Evolutionary conservation across 2,888 invertebrate genomes (phyloP).

Genomic region (Andrena bicolor): DNA sequence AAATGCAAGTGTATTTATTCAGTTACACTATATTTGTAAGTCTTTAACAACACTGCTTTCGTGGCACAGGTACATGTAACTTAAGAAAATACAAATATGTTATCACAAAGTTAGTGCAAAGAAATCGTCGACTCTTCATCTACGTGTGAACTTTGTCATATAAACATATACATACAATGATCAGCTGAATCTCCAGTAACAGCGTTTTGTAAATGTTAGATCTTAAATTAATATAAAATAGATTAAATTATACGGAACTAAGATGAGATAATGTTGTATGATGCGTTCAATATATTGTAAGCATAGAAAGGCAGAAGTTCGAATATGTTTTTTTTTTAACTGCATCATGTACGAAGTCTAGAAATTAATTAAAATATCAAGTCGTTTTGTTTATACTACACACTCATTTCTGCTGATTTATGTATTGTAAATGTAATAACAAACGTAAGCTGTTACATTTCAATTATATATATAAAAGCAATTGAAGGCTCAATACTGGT

Average conservation of each 20-base stretch:
- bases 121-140: slow-evolving; percentile 37
- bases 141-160: slow-evolving; percentile 49
- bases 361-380: slow-evolving; percentile 26
- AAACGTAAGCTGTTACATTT: slow-evolving; percentile 29
- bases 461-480: slow-evolving; percentile 31
- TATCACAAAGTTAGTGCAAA: slow-evolving; percentile 72
- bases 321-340: slow-evolving; percentile 14
- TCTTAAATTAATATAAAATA: slow-evolving; percentile 27
- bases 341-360: slow-evolving; percentile 37
- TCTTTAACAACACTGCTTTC: slow-evolving; percentile 66
- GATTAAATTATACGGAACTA: slow-evolving; percentile 22
- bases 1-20: slow-evolving; percentile 56
- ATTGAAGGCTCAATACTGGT: slow-evolving; percentile 50
- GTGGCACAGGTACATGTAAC: slow-evolving; percentile 76
- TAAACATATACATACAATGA: slow-evolving; percentile 59
- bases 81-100: slow-evolving; percentile 73
- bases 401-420: slow-evolving; percentile 21
- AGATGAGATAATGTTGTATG: slow-evolving; percentile 23
- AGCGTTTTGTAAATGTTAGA: slow-evolving; percentile 28
- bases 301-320: background rate
- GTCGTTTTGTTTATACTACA: slow-evolving; percentile 28
- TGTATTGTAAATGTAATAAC: slow-evolving; percentile 28
- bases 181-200: slow-evolving; percentile 21
- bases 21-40: slow-evolving; percentile 41
- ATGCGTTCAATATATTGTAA: slow-evolving; percentile 29